phyloP scores from a whole-genome alignment of 2,113 vertebrate genomes.

The Chaenocephalus aceratus region DNA sequence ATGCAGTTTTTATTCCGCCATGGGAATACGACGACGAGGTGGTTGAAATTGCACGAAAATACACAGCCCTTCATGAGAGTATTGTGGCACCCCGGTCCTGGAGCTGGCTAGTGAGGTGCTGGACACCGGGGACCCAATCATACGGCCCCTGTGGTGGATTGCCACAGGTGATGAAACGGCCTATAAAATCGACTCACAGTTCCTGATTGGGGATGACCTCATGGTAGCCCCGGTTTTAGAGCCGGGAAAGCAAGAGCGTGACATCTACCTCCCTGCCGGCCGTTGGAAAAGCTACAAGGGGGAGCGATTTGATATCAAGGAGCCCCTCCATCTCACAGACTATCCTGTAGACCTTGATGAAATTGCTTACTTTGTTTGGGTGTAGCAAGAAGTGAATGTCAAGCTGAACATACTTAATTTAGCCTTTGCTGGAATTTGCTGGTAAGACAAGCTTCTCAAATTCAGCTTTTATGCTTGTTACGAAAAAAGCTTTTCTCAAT shows the following conservation, averaged over 20 bases:
- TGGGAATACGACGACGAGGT: slow-evolving; percentile 95
- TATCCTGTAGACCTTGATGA: slow-evolving; percentile 94
- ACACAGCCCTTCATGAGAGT: slow-evolving; percentile 89
- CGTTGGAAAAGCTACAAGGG: slow-evolving; percentile 97
- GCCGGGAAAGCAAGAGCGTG: slow-evolving; percentile 93
- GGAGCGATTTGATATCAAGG: slow-evolving; percentile 92
- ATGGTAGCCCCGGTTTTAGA: slow-evolving; percentile 97
- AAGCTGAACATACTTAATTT: slow-evolving; percentile 22
- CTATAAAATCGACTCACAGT: slow-evolving; percentile 95
- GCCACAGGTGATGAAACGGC: slow-evolving; percentile 90
- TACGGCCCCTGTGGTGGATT: slow-evolving; percentile 98
- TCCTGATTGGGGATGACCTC: slow-evolving; percentile 96
- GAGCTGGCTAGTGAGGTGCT: slow-evolving; percentile 93
- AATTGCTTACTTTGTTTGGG: slow-evolving; percentile 93
- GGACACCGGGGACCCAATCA: slow-evolving; percentile 93
- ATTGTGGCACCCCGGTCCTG: slow-evolving; percentile 93
- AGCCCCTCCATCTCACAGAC: slow-evolving; percentile 90
- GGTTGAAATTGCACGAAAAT: slow-evolving; percentile 93
- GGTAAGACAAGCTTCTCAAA: slow-evolving; percentile 19
- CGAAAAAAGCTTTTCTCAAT: not conserved
- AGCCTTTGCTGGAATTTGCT: not conserved
- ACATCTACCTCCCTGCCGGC: slow-evolving; percentile 94
- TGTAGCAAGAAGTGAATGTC: slow-evolving; percentile 56
- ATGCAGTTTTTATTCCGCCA: slow-evolving; percentile 97
- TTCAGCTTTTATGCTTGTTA: slow-evolving; percentile 3